Base-by-base conservation (phyloP, 2,797 vertebrate species). In the Syndactyla subalaris region DNA sequence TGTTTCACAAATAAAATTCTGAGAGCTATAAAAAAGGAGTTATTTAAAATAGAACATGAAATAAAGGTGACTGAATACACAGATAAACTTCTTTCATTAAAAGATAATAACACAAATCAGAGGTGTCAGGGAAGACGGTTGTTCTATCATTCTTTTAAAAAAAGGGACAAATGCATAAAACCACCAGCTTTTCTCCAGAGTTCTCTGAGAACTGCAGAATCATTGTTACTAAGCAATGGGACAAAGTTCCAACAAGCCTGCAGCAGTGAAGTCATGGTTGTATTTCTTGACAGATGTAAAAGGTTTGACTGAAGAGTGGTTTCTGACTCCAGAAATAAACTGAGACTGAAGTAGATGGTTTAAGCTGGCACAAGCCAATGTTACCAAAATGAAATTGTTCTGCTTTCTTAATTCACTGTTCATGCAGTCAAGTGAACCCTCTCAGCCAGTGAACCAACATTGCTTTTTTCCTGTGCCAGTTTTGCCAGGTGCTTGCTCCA, bases 91-190 rank as follows among this genome's bases (percentile, higher is more conserved):
- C 45, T 63, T 52, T 66, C 16, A 38, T 46, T 61, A 68, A 32
- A n/a, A 49, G 8, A 8, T 43, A 15, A 39, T 6, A 71, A 39
- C 4, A 38, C 5, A 39, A 59, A 57, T 23, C 32, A 32, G 27
- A 46, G 7, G 1, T 71, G n/a, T 75, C 32, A 51, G 27, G 9
- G 9, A 71, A 75, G n/a, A 88, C 7, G 10, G 9, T 24, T n/a
- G 5, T 52, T 45, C 6, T 2, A 1, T 27, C 2, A 1, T 11
- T 8, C 34, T 67, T 68, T 34, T 6, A 62, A 48, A 46, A 55
- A 67, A 73, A 76, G 15, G 11, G 59, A 51, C 3, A 63, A 43
- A 38, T 34, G 5, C 10, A 13, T 30, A 32, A 45, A 71, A 2
- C 11, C 30, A 45, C 6, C 13, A 61, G 2, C 1, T 55, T 75